phyloP scores from a whole-genome alignment of 2,113 vertebrate genomes.

The Scatophagus argus region DNA sequence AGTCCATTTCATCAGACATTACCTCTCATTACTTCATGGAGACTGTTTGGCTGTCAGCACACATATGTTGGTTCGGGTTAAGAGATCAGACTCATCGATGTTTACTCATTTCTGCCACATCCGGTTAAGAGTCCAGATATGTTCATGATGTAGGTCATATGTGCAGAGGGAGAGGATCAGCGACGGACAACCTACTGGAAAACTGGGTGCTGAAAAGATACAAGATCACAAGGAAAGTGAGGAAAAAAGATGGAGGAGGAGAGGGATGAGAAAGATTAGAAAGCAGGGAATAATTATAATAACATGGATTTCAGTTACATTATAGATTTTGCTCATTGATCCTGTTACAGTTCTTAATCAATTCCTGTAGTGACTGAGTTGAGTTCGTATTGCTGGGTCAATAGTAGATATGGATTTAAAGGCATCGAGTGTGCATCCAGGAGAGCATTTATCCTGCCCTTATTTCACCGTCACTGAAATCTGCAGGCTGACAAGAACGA shows the following conservation, averaged over 20 bases:
- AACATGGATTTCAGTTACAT: slow-evolving; percentile 10
- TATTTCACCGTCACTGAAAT: not conserved
- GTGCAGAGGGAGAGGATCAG: slow-evolving; percentile 15
- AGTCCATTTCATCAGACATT: slow-evolving; percentile 35
- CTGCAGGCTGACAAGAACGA: not conserved
- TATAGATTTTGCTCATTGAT: slow-evolving; percentile 24
- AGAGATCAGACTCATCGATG: slow-evolving; percentile 41
- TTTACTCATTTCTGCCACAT: slow-evolving; percentile 51
- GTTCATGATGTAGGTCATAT: slow-evolving; percentile 10
- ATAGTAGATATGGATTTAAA: not conserved
- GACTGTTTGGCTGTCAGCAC: slow-evolving; percentile 51
- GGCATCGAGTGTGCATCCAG: not conserved
- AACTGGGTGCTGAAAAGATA: not conserved
- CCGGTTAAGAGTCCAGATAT: slow-evolving; percentile 30
- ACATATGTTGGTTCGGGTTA: slow-evolving; percentile 28
- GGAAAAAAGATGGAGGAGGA: not conserved
- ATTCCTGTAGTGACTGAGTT: not conserved
- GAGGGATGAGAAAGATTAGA: not conserved
- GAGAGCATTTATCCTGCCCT: not conserved
- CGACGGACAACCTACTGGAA: not conserved
- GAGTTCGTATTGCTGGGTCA: not conserved
- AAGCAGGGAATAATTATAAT: not conserved
- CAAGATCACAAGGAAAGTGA: not conserved
- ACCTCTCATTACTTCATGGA: slow-evolving; percentile 33
- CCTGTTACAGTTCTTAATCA: not conserved